Evolutionary conservation across 2,888 invertebrate species (phyloP).

Genomic region (Euclidia mi): DNA sequence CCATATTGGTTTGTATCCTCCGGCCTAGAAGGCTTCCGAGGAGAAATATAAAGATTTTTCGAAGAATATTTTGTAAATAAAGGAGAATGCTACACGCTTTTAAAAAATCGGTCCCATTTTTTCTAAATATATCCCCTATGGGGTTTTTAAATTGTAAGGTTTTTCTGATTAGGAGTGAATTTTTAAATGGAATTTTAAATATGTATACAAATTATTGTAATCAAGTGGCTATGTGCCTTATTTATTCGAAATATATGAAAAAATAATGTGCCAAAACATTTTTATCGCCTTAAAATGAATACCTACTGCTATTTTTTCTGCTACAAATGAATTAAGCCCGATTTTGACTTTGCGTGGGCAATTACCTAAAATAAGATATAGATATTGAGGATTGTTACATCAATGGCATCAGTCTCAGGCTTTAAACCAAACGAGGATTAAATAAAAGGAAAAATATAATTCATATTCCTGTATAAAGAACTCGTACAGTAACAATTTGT

Average conservation of each 20-base stretch:
- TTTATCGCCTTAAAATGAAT: conserved; percentile 57
- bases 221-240: conserved; percentile 81
- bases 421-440: too few relatives aligned
- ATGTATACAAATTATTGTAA: conserved; percentile 43
- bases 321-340: conserved; percentile 49
- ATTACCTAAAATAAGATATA: too few relatives aligned
- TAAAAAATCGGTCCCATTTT: conserved; percentile 28
- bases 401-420: too few relatives aligned
- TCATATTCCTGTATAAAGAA: too few relatives aligned
- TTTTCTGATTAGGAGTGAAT: conserved; percentile 49
- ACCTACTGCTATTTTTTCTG: conserved; percentile 49
- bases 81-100: conserved; percentile 41
- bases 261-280: conserved; percentile 71
- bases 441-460: too few relatives aligned
- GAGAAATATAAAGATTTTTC: conserved; percentile 62
- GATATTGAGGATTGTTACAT: too few relatives aligned
- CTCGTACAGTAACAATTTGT: too few relatives aligned
- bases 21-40: conserved; percentile 53
- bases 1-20: conserved; percentile 68
- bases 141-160: conserved; percentile 32
- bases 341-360: too few relatives aligned
- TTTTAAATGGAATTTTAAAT: conserved; percentile 45
- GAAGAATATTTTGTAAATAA: conserved; percentile 72
- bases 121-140: conserved; percentile 37
- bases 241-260: conserved; percentile 60